These are phyloP conservation scores for Anolis sagrei DNA, from an alignment of 2,113 vertebrate genomes.

Conservation along the genomic window DNA sequence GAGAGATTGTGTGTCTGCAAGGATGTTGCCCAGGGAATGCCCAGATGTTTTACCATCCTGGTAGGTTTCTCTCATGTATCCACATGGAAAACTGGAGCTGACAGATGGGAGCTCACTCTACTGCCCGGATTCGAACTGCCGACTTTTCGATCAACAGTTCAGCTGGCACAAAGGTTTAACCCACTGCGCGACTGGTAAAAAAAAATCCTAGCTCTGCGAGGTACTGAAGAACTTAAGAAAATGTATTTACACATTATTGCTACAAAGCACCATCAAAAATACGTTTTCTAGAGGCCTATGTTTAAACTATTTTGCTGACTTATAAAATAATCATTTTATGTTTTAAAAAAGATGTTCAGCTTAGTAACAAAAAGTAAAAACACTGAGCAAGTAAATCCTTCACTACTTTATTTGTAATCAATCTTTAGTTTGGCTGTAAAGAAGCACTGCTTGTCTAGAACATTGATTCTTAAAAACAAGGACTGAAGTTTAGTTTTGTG, in stretches of 20 bases:
- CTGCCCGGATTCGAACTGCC: too few species aligned
- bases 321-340: background rate
- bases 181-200: too few species aligned
- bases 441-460: background rate
- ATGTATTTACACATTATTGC: background rate
- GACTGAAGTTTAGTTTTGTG: background rate
- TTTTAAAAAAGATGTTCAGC: background rate
- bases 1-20: too few species aligned
- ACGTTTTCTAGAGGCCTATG: background rate
- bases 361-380: background rate
- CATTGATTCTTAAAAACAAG: background rate
- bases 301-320: background rate
- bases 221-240: too few species aligned
- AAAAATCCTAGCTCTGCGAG: background rate
- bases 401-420: background rate
- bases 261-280: background rate
- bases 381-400: background rate
- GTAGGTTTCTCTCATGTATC: too few species aligned
- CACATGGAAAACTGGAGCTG: too few species aligned
- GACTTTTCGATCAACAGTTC: too few species aligned
- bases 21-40: too few species aligned
- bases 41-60: too few species aligned
- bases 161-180: too few species aligned
- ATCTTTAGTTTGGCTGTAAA: background rate
- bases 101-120: too few species aligned